phyloP scores from a whole-genome alignment of 2,113 vertebrate species.

The Mastomys coucha region DNA sequence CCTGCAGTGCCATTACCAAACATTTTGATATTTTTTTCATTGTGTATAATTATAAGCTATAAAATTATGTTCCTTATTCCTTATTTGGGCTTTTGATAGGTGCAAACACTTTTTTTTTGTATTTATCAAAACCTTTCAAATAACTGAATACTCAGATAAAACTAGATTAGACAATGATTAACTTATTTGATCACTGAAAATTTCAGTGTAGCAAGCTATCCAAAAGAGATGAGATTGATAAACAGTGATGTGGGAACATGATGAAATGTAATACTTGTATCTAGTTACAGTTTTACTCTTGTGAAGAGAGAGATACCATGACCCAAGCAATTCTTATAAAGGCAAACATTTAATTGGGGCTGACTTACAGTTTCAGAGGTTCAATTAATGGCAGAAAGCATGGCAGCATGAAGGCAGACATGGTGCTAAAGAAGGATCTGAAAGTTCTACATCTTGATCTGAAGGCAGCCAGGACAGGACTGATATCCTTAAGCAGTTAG shows the following conservation, averaged over 20 bases:
- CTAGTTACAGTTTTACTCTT: no score
- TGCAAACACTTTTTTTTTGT: neutral
- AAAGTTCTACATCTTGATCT: no score
- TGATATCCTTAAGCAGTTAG: no score
- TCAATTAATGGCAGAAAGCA: no score
- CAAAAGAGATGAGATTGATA: neutral
- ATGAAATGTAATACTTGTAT: neutral
- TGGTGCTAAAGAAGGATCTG: no score
- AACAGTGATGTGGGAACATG: neutral
- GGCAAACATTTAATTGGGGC: no score
- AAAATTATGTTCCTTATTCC: neutral
- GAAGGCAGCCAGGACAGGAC: no score
- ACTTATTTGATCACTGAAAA: slow-evolving; percentile 19
- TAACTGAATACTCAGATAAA: slow-evolving; percentile 21
- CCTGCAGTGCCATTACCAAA: neutral
- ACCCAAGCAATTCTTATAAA: no score
- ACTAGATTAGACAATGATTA: neutral
- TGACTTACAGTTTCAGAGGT: no score
- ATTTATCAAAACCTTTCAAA: slow-evolving; percentile 30
- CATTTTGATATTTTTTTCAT: slow-evolving; percentile 26
- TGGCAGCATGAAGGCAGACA: no score
- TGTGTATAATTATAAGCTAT: slow-evolving; percentile 9
- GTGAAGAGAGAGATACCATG: no score
- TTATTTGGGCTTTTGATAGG: neutral
- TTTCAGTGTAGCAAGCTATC: neutral